Evolutionary conservation across 2,113 vertebrate species (phyloP), one percentile per base, ranked within the genome.

Genomic region (Nothocercus nigrocapillus): DNA sequence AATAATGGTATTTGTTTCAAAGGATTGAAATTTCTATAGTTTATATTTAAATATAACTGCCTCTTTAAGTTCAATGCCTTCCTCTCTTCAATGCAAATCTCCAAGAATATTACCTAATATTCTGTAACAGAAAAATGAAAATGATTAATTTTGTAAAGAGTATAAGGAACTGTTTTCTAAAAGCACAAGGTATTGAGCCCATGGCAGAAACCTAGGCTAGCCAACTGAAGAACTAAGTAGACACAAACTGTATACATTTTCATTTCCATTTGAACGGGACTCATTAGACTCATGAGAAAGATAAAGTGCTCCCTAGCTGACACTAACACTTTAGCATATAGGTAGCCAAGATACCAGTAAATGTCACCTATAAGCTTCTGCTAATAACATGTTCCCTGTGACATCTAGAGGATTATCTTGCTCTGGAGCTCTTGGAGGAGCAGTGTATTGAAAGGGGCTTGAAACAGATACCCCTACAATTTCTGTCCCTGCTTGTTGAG

Each of bases 381-480:
- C 85, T 90, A 89, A 85, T 85, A 95, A 62, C 62, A 61, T 4
- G 61, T 79, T 85, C 86, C 59, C 32, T 80, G 62, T 74, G 22
- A 32, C 84, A 68, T 76, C 83, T 13, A 42, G 64, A 74, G 93
- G 88, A 89, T 94, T 92, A 80, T 62, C 59, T 90, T 75, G 77
- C 95, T 63, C 13, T 3, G 59, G 24, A 85, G 81, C 74, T 95
- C 75, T 87, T 59, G 25, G 8, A 94, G 62, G 24, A 95, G 77
- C 63, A 0, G 0, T 82, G 38, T 49, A 84, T 51, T 78, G 86
- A 94, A 90, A 97, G 88, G 36, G 40, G 63, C 74, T 64, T 77
- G 96, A 95, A 94, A 91, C 82, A 72, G 64, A 96, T 54, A 96
- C n/a, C 62, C 85, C 67, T 58, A 27, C 87, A 89, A 93, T 88